Base-by-base conservation (phyloP, 2,888 invertebrate species). In the Ectemnius cavifrons region DNA sequence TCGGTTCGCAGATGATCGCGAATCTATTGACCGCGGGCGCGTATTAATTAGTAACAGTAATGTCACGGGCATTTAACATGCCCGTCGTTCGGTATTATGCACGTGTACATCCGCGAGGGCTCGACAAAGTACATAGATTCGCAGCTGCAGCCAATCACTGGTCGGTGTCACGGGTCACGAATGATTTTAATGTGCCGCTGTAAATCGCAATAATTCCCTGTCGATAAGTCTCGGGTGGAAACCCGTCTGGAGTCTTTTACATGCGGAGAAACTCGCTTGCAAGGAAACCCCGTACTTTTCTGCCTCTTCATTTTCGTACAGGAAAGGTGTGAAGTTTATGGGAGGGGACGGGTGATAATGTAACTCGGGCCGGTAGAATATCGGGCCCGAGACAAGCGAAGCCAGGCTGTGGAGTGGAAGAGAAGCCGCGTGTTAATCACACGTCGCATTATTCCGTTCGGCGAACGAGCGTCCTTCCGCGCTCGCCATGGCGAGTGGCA, bases 11-110 rank as follows among this genome's bases (percentile, higher is more conserved):
- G 0, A 4, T 28, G 67, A 62, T 59, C 49, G 82, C 23, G n/a
- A 75, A 81, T 75, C 56, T 75, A 81, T 78, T 73, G 75, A 63
- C 73, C 59, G 2, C 5, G 23, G 46, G 16, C 56, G 63, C 47
- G 73, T 71, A 79, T 67, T 80, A 80, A 80, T 80, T 80, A 81
- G 76, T 73, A 78, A 81, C 75, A 75, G 81, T 67, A 71, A 78
- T 78, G 79, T 73, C 82, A 76, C 59, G 79, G 79, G 62, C 68
- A 60, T 73, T 80, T 80, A 80, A 73, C 71, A 74, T 66, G 80
- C 65, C 63, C 71, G 73, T 67, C 70, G 47, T 13, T 16, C 52
- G 37, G 23, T 37, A 11, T 37, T 37, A 37, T 37, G 5, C 37
- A 11, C 45, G 47, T 45, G 47, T n/a, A 59, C 66, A 57, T 67